These are phyloP conservation scores for Xyrichtys novacula DNA, from an alignment of 2,797 vertebrate species.

Conservation along the genomic window DNA sequence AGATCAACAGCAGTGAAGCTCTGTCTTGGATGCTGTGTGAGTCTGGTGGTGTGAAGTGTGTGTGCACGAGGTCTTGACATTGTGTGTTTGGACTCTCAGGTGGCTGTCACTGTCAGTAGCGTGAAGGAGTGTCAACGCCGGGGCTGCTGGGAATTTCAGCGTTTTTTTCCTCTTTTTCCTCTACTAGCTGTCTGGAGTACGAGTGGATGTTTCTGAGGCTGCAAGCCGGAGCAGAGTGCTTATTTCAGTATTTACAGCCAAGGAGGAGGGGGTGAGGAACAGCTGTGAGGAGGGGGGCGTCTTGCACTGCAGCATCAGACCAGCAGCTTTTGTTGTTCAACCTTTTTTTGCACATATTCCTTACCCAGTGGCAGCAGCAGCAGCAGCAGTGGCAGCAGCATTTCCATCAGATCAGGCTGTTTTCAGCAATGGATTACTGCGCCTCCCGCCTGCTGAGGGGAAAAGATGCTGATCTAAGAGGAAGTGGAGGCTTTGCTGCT, in stretches of 20 bases:
- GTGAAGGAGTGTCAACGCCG: conserved; percentile 5
- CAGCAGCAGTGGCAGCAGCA: conserved; percentile 26
- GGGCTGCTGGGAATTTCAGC: conserved; percentile 19
- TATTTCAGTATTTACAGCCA: conserved; percentile 47
- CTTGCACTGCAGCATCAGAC: conserved; percentile 57
- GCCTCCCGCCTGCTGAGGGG: conserved; percentile 30
- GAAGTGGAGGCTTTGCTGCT: conserved; percentile 22
- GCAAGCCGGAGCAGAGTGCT: conserved; percentile 46
- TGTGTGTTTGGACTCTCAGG: conserved; percentile 3
- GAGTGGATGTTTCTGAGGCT: conserved; percentile 25
- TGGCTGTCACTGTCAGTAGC: neutral
- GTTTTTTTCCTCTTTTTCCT: neutral
- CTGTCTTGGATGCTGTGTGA: conserved; percentile 25
- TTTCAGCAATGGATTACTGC: conserved; percentile 28
- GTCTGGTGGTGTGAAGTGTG: neutral
- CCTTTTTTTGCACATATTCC: conserved; percentile 28
- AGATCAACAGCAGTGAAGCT: conserved; percentile 22
- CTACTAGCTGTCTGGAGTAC: neutral
- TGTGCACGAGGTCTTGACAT: neutral
- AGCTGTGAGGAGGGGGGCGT: conserved; percentile 40
- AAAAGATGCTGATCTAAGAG: conserved; percentile 40
- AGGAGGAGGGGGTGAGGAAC: conserved; percentile 35
- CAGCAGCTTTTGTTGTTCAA: conserved; percentile 27
- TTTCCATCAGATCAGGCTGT: conserved; percentile 16
- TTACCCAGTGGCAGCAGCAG: conserved; percentile 23